Conservation (phyloP, 2,113 vertebrate species). For the Pedionomus torquatus region DNA sequence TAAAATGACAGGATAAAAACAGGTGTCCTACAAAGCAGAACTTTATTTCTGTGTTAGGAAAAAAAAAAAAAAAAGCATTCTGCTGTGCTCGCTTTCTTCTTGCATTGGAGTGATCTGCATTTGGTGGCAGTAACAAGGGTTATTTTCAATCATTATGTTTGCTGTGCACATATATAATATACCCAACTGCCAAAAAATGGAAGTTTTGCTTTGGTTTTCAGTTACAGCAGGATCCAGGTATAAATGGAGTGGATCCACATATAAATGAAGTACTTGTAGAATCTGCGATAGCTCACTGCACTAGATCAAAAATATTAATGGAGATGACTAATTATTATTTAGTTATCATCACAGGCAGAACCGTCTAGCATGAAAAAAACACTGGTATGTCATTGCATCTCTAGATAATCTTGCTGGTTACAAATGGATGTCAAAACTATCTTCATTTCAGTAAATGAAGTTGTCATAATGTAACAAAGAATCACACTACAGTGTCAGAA, state of each 20-base stretch:
- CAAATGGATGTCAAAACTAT: not conserved
- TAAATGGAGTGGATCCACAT: not conserved
- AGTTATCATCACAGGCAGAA: not conserved
- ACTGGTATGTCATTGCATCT: not conserved
- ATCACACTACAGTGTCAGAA: not conserved
- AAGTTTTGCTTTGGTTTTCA: not conserved
- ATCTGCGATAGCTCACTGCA: not conserved
- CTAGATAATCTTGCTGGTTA: not conserved
- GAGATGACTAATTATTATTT: not conserved
- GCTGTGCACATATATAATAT: not conserved
- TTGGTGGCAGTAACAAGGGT: not conserved
- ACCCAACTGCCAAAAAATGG: not conserved
- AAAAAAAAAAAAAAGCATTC: not conserved
- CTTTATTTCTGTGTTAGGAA: not conserved
- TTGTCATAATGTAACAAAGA: not conserved
- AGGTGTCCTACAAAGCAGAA: not conserved
- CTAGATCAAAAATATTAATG: not conserved
- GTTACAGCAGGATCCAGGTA: not conserved
- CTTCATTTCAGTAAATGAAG: not conserved
- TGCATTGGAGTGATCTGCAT: not conserved
- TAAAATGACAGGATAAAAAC: not conserved
- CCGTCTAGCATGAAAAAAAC: not conserved
- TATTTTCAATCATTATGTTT: not conserved
- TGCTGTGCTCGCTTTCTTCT: not conserved
- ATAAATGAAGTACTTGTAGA: not conserved